Evolutionary conservation across 2,113 vertebrate species (phyloP), one percentile per base, ranked within the genome.

Genomic region (Lutjanus erythropterus): DNA sequence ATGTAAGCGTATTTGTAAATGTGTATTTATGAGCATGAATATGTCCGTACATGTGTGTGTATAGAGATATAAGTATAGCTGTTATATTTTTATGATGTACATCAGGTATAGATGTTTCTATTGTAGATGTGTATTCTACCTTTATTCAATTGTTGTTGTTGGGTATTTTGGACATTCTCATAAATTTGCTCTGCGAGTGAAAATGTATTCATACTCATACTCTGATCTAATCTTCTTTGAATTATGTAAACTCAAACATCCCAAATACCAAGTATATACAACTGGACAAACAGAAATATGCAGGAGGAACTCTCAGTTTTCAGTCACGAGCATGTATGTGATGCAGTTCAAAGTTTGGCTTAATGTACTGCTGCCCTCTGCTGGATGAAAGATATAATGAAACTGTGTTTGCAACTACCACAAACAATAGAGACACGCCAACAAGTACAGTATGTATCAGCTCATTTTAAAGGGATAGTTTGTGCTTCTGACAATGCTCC

Each of bases 321-420:
- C 12, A 60, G 23, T 33, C 33, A 46, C 5, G 11, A 16, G 27
- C 11, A 15, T 56, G 16, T 41, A 6, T n/a, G 6, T n/a, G 6
- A 12, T n/a, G 1, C 8, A 18, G 9, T 53, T 59, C 29, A 68
- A 2, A 16, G 29, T 23, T 16, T 55, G 23, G 8, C 5, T 21
- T 65, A 12, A 74, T 42, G 56, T 9, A 19, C 31, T 87, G 78
- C 71, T 80, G 82, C 80, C 69, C 76, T 69, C 91, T 88, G 69
- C 59, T 92, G 89, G 88, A 79, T 25, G 23, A 60, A 67, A 37
- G 14, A 64, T 1, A n/a, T 1, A n/a, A 16, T 25, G n/a, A 39
- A 37, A 31, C 27, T 70, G 19, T 50, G 8, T 50, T n/a, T 58
- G n/a, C 29, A 7, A 49, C 3, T 10, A 16, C 18, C 35, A 64